Conservation (phyloP, 2,888 invertebrate species). For the Dryadula phaetusa region DNA sequence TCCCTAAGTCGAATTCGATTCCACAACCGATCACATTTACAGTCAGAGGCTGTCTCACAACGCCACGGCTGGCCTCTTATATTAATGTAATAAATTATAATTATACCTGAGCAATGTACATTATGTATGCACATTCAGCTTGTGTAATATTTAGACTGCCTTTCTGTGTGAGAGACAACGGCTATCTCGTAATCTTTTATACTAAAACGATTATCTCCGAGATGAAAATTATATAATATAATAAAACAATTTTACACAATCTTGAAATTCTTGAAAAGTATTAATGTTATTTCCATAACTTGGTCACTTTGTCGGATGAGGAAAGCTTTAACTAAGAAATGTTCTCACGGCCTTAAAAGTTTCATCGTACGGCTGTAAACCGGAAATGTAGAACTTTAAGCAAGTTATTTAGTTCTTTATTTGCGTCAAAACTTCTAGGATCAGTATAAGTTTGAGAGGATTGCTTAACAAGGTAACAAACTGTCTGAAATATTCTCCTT, state of each 20-base stretch:
- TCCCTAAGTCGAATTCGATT: too few relatives aligned
- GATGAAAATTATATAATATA: background rate
- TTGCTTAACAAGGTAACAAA: conserved; percentile 11
- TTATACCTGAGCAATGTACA: too few relatives aligned
- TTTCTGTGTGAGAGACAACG: too few relatives aligned
- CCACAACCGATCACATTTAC: too few relatives aligned
- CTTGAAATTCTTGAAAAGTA: background rate
- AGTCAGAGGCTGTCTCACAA: too few relatives aligned
- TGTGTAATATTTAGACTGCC: too few relatives aligned
- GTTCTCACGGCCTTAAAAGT: conserved; percentile 8
- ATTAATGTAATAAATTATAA: too few relatives aligned
- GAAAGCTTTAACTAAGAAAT: background rate
- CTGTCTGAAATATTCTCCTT: conserved; percentile 1
- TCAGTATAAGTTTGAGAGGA: conserved; percentile 15
- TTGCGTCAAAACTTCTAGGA: conserved; percentile 25
- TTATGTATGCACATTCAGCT: too few relatives aligned
- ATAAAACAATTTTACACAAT: background rate
- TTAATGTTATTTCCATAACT: conserved; percentile 6
- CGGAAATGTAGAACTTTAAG: conserved; percentile 24
- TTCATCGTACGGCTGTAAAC: background rate
- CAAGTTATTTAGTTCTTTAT: conserved; percentile 31
- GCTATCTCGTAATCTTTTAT: too few relatives aligned
- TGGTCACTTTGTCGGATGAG: background rate
- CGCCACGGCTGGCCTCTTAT: too few relatives aligned
- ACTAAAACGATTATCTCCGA: too few relatives aligned